phyloP scores from a whole-genome alignment of 1,140 invertebrate genomes.

The Linepithema humile region DNA sequence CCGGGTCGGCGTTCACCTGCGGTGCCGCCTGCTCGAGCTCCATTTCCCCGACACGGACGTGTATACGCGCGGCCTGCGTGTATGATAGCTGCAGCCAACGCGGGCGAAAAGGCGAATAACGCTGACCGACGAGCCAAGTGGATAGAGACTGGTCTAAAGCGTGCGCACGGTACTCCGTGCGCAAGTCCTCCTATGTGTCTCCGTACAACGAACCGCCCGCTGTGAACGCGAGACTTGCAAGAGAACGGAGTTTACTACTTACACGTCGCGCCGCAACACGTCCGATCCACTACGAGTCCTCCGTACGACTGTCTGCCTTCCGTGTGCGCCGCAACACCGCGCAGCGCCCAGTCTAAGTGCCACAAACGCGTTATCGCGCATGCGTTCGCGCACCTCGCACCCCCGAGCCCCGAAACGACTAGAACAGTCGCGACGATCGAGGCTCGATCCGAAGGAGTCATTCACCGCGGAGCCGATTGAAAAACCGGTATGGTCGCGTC shows the following conservation, averaged over 20 bases:
- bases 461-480: constrained; percentile 32
- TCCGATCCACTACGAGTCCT: constrained; percentile 29
- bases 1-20: constrained; percentile 72
- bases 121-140: not conserved
- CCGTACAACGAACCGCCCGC: too few species aligned
- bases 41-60: constrained; percentile 71
- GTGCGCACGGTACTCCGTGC: too few species aligned
- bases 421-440: not conserved
- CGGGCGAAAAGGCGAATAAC: constrained; percentile 36
- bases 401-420: constrained; percentile 43
- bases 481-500: not conserved
- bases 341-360: constrained; percentile 76
- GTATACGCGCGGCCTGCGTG: constrained; percentile 57
- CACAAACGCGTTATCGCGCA: constrained; percentile 73
- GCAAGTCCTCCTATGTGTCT: too few species aligned
- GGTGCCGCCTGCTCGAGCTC: constrained; percentile 74
- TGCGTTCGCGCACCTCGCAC: constrained; percentile 69
- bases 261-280: not conserved
- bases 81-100: constrained; percentile 70
- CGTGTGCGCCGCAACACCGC: constrained; percentile 53
- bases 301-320: constrained; percentile 34
- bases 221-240: too few species aligned
- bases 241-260: not conserved
- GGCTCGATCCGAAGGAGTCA: not conserved
- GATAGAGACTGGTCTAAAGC: too few species aligned